Conservation (phyloP, 2,113 vertebrate genomes). For the Herpailurus yagouaroundi region DNA sequence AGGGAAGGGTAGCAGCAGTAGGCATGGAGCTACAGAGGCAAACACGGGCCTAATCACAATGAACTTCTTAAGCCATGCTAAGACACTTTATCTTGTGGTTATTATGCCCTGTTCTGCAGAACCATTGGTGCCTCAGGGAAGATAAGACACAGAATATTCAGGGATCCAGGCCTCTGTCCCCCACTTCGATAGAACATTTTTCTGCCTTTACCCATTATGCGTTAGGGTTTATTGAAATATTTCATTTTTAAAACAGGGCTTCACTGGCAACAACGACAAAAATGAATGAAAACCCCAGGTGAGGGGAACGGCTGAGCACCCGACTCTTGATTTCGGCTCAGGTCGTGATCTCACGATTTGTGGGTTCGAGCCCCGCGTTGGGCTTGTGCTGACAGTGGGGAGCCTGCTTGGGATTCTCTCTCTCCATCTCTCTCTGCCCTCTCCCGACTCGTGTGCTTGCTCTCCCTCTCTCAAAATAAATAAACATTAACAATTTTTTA, state of each 20-base stretch:
- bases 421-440: too few relatives aligned
- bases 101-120: background rate
- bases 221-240: background rate
- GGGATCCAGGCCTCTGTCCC: background rate
- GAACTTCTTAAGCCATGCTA: background rate
- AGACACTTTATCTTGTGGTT: background rate
- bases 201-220: background rate
- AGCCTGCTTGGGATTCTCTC: too few relatives aligned
- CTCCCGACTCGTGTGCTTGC: too few relatives aligned
- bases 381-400: too few relatives aligned
- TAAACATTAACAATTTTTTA: background rate
- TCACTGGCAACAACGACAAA: background rate
- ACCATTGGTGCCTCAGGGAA: background rate
- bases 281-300: background rate
- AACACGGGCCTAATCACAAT: background rate
- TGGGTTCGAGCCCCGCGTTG: too few relatives aligned
- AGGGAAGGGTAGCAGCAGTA: background rate
- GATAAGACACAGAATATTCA: background rate
- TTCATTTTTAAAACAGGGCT: background rate
- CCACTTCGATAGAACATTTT: background rate
- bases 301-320: background rate
- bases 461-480: too few relatives aligned
- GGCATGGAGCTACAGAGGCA: background rate
- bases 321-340: too few relatives aligned
- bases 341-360: too few relatives aligned